Base-by-base conservation (phyloP, 2,113 vertebrate species). In the Chiloscyllium plagiosum region DNA sequence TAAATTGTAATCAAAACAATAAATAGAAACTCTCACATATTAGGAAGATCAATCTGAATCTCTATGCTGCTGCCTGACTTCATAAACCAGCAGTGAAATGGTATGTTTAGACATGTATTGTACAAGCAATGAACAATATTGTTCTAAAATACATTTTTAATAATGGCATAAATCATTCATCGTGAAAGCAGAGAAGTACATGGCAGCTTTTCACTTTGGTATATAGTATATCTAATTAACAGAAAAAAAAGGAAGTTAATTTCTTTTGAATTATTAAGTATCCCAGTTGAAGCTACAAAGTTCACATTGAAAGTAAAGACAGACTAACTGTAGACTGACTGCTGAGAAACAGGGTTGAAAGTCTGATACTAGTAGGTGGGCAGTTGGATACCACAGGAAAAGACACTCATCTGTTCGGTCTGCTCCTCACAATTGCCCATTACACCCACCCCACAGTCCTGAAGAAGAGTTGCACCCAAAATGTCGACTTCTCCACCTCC, bases 171-270 rank as follows among this genome's bases (percentile, higher is more conserved):
- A 69, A 72, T 47, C 42, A 72, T 70, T 20, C 93, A 94, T 3
- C 3, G 56, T 10, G 37, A 94, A 94, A 70, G 37, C 22, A 68
- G 66, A 94, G 68, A 47, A 94, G 10, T 4, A 72, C 29, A 65
- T 92, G 78, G 37, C 78, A 17, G n/a, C 78, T 80, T 87, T 89
- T 89, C 24, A 56, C 3, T 52, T 94, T 72, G 24, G 42, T 22
- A 72, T 94, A 50, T 42, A 29, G 66, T 47, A n/a, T 20, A 22
- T 72, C 42, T 70, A 94, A 19, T 66, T 92, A 92, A 92, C 56
- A 92, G 89, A 66, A 94, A 42, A 70, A 94, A 20, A 94, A n/a
- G n/a, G n/a, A 69, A 94, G 22, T 94, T 94, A 12, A 94, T 68
- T 94, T 69, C 13, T 22, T n/a, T 65, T 94, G 90, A 68, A 94